Conservation (phyloP, 2,797 vertebrate genomes). For the Vultur gryphus region DNA sequence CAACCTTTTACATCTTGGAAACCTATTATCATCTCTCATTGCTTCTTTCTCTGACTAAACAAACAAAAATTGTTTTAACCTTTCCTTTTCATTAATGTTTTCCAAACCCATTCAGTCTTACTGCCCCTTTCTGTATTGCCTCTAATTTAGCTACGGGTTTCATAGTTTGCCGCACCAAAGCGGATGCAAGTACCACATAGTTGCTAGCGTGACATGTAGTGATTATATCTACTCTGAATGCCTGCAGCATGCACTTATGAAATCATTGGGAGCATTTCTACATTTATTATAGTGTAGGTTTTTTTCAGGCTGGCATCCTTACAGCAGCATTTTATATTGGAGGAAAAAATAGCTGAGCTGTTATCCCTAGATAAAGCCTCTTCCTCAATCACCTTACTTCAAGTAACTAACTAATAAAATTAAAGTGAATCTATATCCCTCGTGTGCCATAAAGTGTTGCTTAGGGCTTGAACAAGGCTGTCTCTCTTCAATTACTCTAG, state of each 20-base stretch:
- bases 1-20: neutral
- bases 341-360: neutral
- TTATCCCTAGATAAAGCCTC: neutral
- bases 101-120: neutral
- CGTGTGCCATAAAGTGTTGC: neutral
- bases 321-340: neutral
- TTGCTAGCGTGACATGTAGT: neutral
- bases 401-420: neutral
- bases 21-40: neutral
- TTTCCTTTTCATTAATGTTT: neutral
- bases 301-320: neutral
- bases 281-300: neutral
- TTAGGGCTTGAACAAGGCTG: neutral
- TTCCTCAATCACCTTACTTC: neutral
- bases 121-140: neutral
- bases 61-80: neutral
- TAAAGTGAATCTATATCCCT: neutral
- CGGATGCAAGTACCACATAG: neutral
- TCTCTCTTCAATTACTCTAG: neutral
- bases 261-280: neutral
- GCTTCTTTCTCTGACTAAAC: neutral
- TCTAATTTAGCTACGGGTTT: neutral
- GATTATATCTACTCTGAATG: neutral
- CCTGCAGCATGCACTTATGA: neutral
- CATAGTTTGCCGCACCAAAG: neutral